A percentile compares a stretch with the other conserved stretches of the same genome.
Evolutionary conservation across 2,888 invertebrate species (phyloP).

Genomic region (Drosophila gaucha): DNA sequence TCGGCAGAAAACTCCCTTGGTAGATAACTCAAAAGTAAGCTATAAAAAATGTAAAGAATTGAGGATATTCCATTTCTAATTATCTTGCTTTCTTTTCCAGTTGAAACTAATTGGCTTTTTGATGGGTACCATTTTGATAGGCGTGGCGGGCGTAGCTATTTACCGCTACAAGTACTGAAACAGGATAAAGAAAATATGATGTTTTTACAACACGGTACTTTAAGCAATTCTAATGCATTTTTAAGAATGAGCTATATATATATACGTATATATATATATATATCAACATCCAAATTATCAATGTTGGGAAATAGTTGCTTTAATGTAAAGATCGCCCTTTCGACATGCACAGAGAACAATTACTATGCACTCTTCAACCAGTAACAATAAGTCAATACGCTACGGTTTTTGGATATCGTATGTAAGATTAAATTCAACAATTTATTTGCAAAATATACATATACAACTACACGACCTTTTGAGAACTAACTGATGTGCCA

Average conservation of each 20-base stretch:
- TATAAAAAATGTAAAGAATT: not conserved
- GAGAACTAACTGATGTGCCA: conserved; percentile 13
- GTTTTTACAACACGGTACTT: conserved; percentile 43
- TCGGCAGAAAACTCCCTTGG: conserved; percentile 76
- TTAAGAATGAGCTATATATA: conserved; percentile 34
- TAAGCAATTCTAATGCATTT: conserved; percentile 70
- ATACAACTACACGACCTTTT: conserved; percentile 25
- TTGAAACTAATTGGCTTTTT: conserved; percentile 84
- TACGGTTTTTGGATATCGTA: conserved; percentile 61
- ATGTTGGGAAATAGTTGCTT: conserved; percentile 58
- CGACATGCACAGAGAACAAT: conserved; percentile 37
- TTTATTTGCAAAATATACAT: conserved; percentile 38
- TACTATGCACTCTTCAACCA: conserved; percentile 55
- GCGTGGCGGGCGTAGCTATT: conserved; percentile 90
- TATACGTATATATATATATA: conserved; percentile 24
- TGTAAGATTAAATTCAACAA: conserved; percentile 51
- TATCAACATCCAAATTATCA: conserved; percentile 56
- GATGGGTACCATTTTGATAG: conserved; percentile 89
- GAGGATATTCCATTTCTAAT: not conserved
- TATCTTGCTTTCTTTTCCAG: conserved; percentile 56
- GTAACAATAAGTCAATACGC: conserved; percentile 47
- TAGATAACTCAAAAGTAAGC: conserved; percentile 82
- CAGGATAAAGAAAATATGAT: not conserved
- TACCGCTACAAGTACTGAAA: conserved; percentile 89
- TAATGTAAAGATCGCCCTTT: conserved; percentile 34